Evolutionary conservation across 2,888 invertebrate genomes (phyloP).

Genomic region (Netelia fuscicornis): DNA sequence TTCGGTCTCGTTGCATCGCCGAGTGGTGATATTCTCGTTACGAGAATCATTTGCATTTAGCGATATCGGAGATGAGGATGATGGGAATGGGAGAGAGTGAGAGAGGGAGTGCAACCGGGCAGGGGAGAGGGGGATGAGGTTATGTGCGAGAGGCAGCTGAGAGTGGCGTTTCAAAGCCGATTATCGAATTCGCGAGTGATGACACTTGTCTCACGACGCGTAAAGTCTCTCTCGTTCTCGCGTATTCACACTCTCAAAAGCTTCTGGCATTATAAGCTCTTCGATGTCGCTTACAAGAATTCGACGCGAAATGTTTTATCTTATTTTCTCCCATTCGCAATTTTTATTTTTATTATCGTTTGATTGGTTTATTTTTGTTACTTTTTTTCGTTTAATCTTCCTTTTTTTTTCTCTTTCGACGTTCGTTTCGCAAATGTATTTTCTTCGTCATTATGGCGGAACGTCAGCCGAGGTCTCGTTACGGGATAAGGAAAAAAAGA

Average conservation of each 20-base stretch:
- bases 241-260: background rate
- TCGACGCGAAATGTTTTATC: conserved; percentile 6
- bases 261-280: conserved; percentile 31
- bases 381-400: background rate
- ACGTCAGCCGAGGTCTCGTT: conserved; percentile 54
- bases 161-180: conserved; percentile 64
- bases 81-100: conserved; percentile 1
- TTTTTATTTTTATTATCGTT: conserved; percentile 26
- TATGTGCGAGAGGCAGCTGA: conserved; percentile 23
- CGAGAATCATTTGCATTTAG: conserved; percentile 53
- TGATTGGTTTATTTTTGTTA: background rate
- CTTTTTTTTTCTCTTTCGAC: background rate
- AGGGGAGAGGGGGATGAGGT: no score
- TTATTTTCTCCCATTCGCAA: background rate
- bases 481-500: conserved; percentile 13
- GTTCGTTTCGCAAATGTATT: background rate
- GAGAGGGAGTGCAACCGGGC: background rate
- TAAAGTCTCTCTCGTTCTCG: background rate
- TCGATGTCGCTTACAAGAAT: conserved; percentile 11
- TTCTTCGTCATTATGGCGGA: conserved; percentile 49
- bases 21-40: conserved; percentile 53
- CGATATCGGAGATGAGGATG: conserved; percentile 41
- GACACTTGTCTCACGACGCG: background rate
- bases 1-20: background rate
- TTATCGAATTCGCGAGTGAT: conserved; percentile 62